These are phyloP conservation scores for Pogonomyrmex californicus DNA, from an alignment of 1,140 invertebrate genomes.

Conservation along the genomic window DNA sequence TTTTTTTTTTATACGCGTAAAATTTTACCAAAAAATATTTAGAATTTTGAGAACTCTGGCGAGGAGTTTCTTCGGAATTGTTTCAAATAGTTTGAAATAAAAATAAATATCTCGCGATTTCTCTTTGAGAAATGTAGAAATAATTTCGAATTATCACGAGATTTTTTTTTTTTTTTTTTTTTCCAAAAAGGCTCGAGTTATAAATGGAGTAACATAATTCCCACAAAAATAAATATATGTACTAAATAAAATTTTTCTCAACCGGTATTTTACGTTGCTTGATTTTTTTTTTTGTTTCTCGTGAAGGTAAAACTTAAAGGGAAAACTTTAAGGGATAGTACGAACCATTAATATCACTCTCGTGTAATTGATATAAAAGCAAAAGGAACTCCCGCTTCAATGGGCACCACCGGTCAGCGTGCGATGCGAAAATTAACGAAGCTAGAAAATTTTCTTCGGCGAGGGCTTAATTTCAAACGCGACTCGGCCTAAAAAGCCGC, in stretches of 20 bases:
- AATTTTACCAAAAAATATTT: not conserved
- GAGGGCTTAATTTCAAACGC: slow-evolving; percentile 46
- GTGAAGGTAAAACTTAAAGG: not conserved
- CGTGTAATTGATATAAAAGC: not conserved
- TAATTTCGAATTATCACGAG: not conserved
- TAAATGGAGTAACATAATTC: not conserved
- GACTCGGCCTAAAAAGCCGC: slow-evolving; percentile 36
- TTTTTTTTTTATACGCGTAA: not conserved
- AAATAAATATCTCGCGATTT: not conserved
- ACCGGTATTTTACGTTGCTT: not conserved
- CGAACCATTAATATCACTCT: not conserved
- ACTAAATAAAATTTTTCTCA: not conserved
- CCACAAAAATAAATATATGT: not conserved
- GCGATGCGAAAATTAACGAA: slow-evolving; percentile 42
- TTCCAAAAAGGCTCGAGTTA: not conserved
- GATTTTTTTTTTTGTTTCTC: not conserved
- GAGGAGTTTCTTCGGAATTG: not conserved
- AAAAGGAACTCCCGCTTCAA: slow-evolving; percentile 10
- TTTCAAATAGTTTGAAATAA: not conserved
- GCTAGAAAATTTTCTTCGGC: slow-evolving; percentile 29
- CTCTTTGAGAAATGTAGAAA: not conserved
- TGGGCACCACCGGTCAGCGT: not conserved
- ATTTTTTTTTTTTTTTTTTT: not conserved
- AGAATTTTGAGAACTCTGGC: not conserved
- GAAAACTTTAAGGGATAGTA: not conserved